A percentile compares a stretch with the other conserved stretches of the same genome.
phyloP scores from a whole-genome alignment of 2,888 invertebrate genomes.

The Trachelus stipa region DNA sequence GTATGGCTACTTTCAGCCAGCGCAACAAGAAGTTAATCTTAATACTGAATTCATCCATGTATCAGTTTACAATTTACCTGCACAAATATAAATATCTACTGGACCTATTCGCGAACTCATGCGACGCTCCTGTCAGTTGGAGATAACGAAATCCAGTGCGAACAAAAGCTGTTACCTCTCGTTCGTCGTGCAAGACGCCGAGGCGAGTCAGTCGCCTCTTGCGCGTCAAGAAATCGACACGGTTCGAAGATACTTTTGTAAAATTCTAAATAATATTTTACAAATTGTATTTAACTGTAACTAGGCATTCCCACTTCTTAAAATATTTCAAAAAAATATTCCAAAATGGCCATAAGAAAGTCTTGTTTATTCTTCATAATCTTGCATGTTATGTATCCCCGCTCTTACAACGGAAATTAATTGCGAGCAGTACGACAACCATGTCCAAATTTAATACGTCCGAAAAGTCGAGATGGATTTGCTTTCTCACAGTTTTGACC shows the following conservation, averaged over 20 bases:
- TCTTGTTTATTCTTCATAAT: no score
- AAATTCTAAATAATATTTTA: neutral
- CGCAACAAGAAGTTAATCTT: slow-evolving; percentile 13
- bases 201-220: neutral
- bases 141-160: neutral
- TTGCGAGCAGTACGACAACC: no score
- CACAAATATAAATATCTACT: slow-evolving; percentile 5
- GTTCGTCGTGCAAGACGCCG: neutral
- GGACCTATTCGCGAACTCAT: neutral
- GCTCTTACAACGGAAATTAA: no score
- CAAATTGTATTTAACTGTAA: slow-evolving; percentile 4
- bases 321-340: neutral
- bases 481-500: neutral
- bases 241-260: neutral
- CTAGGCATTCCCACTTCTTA: neutral
- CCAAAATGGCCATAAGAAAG: no score
- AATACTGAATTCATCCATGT: slow-evolving; percentile 15
- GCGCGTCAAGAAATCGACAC: neutral
- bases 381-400: no score
- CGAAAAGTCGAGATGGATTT: neutral
- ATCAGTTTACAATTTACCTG: slow-evolving; percentile 10
- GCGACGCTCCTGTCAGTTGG: neutral
- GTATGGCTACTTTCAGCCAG: slow-evolving; percentile 12
- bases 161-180: neutral
- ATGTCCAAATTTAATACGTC: no score